Percentiles rank a stretch among this genome's conserved stretches.
These are phyloP conservation scores for Nettapus auritus DNA, from an alignment of 2,113 vertebrate species.

Conservation along the genomic window DNA sequence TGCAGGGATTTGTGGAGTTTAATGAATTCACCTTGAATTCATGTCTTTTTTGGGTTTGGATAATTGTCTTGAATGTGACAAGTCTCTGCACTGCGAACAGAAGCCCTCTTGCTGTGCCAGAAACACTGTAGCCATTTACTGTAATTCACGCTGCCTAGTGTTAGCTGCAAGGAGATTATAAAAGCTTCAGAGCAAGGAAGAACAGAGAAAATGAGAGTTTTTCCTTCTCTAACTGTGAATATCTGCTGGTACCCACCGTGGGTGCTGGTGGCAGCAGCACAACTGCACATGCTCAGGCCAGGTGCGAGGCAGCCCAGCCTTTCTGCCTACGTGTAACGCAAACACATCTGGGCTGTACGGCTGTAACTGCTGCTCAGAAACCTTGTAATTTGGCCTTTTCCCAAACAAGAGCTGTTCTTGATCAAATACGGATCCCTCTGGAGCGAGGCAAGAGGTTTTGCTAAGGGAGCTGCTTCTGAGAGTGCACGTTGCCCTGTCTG, in stretches of 20 bases:
- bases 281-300: fast-evolving
- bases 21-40: constrained; percentile 30
- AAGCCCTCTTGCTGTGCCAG: not conserved
- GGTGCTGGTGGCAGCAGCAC: not conserved
- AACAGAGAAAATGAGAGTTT: fast-evolving
- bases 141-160: not conserved
- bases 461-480: not conserved
- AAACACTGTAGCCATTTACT: not conserved
- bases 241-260: fast-evolving
- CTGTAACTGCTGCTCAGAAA: not conserved
- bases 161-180: not conserved
- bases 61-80: not conserved
- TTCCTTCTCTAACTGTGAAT: fast-evolving
- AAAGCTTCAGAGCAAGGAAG: not conserved
- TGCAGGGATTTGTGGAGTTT: not conserved
- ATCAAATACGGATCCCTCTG: fast-evolving
- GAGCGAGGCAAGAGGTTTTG: not conserved
- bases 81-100: not conserved
- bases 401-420: not conserved
- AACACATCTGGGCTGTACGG: no score
- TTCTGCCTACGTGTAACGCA: not conserved
- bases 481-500: not conserved
- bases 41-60: not conserved
- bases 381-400: fast-evolving
- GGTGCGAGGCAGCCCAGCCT: fast-evolving